phyloP scores from a whole-genome alignment of 2,888 invertebrate species.

The Leucoma salicis region DNA sequence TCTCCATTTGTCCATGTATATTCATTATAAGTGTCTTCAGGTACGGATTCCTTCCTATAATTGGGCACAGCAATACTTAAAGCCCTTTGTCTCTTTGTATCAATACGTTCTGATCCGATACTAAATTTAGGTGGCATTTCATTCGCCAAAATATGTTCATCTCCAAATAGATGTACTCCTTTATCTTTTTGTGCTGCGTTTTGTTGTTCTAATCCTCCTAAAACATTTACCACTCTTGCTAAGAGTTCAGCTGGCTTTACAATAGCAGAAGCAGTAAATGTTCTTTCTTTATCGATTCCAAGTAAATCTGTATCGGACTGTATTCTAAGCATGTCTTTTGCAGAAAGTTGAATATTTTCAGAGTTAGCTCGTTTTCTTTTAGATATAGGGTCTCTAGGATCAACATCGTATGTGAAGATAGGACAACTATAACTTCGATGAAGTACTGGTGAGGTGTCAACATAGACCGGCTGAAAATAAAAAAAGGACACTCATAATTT shows the following conservation, averaged over 20 bases:
- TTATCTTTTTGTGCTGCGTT: slow-evolving; percentile 71
- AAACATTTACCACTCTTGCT: slow-evolving; percentile 88
- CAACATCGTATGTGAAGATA: slow-evolving; percentile 85
- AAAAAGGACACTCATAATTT: background rate
- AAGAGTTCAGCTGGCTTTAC: slow-evolving; percentile 89
- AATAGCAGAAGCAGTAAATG: slow-evolving; percentile 87
- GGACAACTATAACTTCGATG: slow-evolving; percentile 87
- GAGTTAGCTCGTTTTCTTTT: slow-evolving; percentile 85
- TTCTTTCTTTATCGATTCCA: slow-evolving; percentile 89
- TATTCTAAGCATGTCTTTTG: slow-evolving; percentile 82
- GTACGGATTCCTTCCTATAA: slow-evolving; percentile 64
- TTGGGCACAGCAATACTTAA: slow-evolving; percentile 82
- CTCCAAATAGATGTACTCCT: slow-evolving; percentile 87
- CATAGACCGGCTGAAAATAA: slow-evolving; percentile 87
- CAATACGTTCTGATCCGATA: slow-evolving; percentile 70
- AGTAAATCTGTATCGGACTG: slow-evolving; percentile 91
- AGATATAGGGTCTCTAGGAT: slow-evolving; percentile 68
- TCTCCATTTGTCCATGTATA: slow-evolving; percentile 87
- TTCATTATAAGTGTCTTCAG: slow-evolving; percentile 69
- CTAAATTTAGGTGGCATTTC: slow-evolving; percentile 83
- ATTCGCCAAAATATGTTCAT: slow-evolving; percentile 87
- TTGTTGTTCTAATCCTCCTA: slow-evolving; percentile 83
- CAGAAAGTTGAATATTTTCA: slow-evolving; percentile 79
- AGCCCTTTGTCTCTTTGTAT: slow-evolving; percentile 81
- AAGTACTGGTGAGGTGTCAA: slow-evolving; percentile 76